Evolutionary conservation across 1,140 invertebrate species (phyloP).

Genomic region (Formica exsecta): DNA sequence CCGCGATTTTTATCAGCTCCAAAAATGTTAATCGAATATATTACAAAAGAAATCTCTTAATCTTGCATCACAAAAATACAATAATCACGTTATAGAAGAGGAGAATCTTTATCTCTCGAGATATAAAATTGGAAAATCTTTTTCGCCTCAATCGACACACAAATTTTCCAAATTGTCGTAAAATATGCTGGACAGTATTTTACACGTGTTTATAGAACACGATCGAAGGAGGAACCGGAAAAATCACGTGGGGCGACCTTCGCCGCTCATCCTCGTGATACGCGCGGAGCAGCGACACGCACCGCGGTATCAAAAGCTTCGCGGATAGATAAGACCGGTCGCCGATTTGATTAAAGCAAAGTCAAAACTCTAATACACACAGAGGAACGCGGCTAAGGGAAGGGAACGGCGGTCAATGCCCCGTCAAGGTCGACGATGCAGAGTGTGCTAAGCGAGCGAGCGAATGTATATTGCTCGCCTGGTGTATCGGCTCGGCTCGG

Average conservation of each 20-base stretch:
- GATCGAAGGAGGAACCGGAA: background rate
- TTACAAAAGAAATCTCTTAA: background rate
- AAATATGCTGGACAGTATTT: background rate
- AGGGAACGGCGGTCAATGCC: conserved; percentile 81
- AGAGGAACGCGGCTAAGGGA: conserved; percentile 61
- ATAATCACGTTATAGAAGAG: background rate
- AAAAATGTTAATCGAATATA: background rate
- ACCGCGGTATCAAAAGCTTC: background rate
- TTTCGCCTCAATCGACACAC: background rate
- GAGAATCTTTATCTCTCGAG: background rate
- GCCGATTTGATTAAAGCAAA: conserved; percentile 61
- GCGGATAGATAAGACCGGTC: conserved; percentile 64
- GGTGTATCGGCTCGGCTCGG: conserved; percentile 15
- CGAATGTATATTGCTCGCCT: conserved; percentile 8
- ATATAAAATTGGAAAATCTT: background rate
- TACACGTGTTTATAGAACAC: background rate
- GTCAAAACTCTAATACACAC: conserved; percentile 59
- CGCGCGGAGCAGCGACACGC: background rate
- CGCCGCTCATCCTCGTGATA: background rate
- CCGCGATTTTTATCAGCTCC: conserved; percentile 41
- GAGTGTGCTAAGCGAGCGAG: conserved; percentile 48
- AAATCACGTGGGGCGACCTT: background rate
- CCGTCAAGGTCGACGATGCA: conserved; percentile 82
- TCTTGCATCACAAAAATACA: background rate
- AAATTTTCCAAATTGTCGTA: background rate